Evolutionary conservation across 2,797 vertebrate genomes (phyloP), one percentile per base, ranked within the genome.

Genomic region (Acanthurus leucopareius): DNA sequence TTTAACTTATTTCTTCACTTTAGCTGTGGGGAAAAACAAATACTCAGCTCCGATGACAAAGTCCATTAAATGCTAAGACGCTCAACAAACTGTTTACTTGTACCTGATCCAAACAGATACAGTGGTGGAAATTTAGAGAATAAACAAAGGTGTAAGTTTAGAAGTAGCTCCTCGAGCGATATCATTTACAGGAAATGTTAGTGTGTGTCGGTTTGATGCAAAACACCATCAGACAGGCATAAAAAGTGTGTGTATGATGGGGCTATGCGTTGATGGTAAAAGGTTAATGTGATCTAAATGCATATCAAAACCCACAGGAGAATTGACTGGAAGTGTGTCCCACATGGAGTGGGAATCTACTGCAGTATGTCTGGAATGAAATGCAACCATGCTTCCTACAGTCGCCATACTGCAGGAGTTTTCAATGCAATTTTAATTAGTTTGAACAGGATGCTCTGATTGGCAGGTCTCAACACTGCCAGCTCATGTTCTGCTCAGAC

Each of bases 251-350:
- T 32, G 11, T 19, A 53, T 49, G 16, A 45, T 32, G 42, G 11
- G 57, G 56, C 70, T 84, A 59, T 53, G 35, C 38, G 66, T 67
- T 45, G 19, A 52, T 69, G 61, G 49, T 49, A 48, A 25, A 48
- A 62, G 52, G 49, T 57, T 58, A 71, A 80, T 56, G 54, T 69
- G 64, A 64, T 67, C 38, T 61, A 25, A 76, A 81, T 54, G 35
- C 38, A 72, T 45, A n/a, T 83, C 69, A 49, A 53, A 61, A 73
- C 40, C 52, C 56, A 58, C 68, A 47, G 15, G 16, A 62, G 22
- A 59, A 45, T 48, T 71, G 14, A 70, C n/a, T 61, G 11, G 20
- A 40, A 70, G 22, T 22, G 51, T 53, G 35, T 25, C 25, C 25
- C 25, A 25, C 25, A 25, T 25, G 25, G 25, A 25, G 25, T 25